A percentile compares a stretch with the other conserved stretches of the same genome.
phyloP scores from a whole-genome alignment of 37 sponge, comb jelly and placozoan species.

The Cliona cf. orientalis region DNA sequence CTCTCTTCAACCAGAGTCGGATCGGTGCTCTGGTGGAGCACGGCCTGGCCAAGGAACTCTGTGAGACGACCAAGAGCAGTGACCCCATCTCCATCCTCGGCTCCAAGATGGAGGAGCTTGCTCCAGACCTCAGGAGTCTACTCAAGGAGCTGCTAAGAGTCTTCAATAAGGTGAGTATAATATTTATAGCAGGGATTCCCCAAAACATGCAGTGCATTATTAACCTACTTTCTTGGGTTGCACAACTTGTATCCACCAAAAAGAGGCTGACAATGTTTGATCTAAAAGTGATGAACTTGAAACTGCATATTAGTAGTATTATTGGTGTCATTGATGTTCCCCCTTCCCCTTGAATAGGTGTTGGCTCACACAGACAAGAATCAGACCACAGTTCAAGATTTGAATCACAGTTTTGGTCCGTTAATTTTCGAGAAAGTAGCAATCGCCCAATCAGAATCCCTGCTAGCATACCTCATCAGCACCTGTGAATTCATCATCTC shows the following conservation, averaged over 20 bases:
- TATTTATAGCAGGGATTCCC: slow-evolving; percentile 2
- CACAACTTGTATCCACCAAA: too few relatives aligned
- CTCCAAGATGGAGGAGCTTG: slow-evolving; percentile 31
- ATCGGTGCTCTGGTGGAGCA: slow-evolving; percentile 36
- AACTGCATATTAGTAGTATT: too few relatives aligned
- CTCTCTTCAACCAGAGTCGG: slow-evolving; percentile 23
- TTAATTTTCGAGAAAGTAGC: slow-evolving; percentile 56
- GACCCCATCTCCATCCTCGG: slow-evolving; percentile 34
- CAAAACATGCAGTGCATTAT: too few relatives aligned
- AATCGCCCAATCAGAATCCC: slow-evolving; percentile 28
- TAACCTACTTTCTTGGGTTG: too few relatives aligned
- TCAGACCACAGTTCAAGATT: slow-evolving; percentile 47
- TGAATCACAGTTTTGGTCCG: slow-evolving; percentile 57
- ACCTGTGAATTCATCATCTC: slow-evolving; percentile 60
- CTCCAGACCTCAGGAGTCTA: slow-evolving; percentile 37
- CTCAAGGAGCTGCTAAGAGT: slow-evolving; percentile 60
- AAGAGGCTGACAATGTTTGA: too few relatives aligned
- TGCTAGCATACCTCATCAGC: slow-evolving; percentile 74
- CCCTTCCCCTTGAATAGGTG: slow-evolving; percentile 20
- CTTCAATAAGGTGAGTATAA: slow-evolving; percentile 54
- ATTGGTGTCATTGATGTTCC: too few relatives aligned
- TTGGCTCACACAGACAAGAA: slow-evolving; percentile 57
- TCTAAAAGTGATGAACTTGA: too few relatives aligned
- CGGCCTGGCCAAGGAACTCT: slow-evolving; percentile 47
- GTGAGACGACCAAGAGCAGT: slow-evolving; percentile 30